Conservation (phyloP, 2,888 invertebrate species). For the Apamea sordens region DNA sequence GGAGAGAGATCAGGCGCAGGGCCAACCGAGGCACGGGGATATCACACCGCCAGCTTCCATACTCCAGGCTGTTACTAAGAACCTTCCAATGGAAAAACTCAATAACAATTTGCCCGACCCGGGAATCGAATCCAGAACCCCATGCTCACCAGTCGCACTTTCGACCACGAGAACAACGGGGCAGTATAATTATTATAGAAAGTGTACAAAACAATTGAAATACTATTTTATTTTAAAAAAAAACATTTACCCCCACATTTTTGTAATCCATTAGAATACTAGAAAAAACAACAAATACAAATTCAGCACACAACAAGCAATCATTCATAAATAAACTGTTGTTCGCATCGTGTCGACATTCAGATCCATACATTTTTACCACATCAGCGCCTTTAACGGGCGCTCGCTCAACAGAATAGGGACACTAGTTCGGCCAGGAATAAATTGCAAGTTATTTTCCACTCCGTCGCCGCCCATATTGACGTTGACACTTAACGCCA, state of each 20-base stretch:
- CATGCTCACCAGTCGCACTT: neutral
- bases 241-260: neutral
- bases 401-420: slow-evolving; percentile 67
- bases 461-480: slow-evolving; percentile 82
- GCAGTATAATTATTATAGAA: too few relatives aligned
- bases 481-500: slow-evolving; percentile 85
- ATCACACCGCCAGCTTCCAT: too few relatives aligned
- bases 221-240: neutral
- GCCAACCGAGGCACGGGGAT: too few relatives aligned
- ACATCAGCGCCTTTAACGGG: slow-evolving; percentile 58
- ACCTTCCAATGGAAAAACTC: neutral
- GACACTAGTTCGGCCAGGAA: slow-evolving; percentile 71
- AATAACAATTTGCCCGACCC: neutral
- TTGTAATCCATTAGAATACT: neutral
- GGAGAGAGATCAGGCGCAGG: too few relatives aligned
- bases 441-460: slow-evolving; percentile 87
- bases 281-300: slow-evolving; percentile 39
- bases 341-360: slow-evolving; percentile 47
- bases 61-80: too few relatives aligned
- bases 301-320: slow-evolving; percentile 43
- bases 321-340: slow-evolving; percentile 61
- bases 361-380: slow-evolving; percentile 62
- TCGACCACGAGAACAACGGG: neutral
- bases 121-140: neutral
- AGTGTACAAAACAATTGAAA: too few relatives aligned